Evolutionary conservation across 2,113 vertebrate genomes (phyloP), one percentile per base, ranked within the genome.

Genomic region (Ceuthmochares aereus): DNA sequence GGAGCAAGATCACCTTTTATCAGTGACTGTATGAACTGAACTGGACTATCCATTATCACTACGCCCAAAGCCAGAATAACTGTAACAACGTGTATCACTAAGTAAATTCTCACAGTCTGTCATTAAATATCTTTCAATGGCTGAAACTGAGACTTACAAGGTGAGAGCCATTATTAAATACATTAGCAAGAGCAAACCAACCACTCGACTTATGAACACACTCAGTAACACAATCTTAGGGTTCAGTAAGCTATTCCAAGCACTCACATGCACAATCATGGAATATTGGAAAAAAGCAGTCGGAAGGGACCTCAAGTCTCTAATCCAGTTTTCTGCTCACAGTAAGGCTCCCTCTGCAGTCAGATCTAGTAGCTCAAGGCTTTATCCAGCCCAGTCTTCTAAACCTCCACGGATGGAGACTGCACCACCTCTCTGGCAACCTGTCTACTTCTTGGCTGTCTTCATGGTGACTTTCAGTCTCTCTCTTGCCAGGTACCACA

Each of bases 1-100:
- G 66, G 72, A 79, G 49, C 21, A 94, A 74, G 25, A 79, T 29
- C 47, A 66, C 25, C 60, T 89, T 91, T 82, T 76, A 91, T 54
- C 40, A 66, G 25, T 8, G 21, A 87, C 47, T 85, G 43, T 29
- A n/a, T 23, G 23, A 97, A 73, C 27, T 64, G 64, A 76, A 80
- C 40, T 30, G 34, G 49, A 68, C 68, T 25, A 40, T 21, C 14
- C 23, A 19, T 36, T 52, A 49, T 21, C 8, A 30, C 36, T 4
- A 58, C 2, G 4, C 19, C 45, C 59, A 90, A 60, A 77, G 51
- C 20, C 88, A 70, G 55, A 74, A n/a, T 55, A 87, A 79, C 45
- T 69, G 32, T 25, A 66, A 70, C 32, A 73, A 55, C 1, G 6
- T 3, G 7, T 29, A 74, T 8, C 34, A 42, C 30, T 43, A 19